These are phyloP conservation scores for Entelurus aequoreus DNA, from an alignment of 2,113 vertebrate species.

Conservation along the genomic window DNA sequence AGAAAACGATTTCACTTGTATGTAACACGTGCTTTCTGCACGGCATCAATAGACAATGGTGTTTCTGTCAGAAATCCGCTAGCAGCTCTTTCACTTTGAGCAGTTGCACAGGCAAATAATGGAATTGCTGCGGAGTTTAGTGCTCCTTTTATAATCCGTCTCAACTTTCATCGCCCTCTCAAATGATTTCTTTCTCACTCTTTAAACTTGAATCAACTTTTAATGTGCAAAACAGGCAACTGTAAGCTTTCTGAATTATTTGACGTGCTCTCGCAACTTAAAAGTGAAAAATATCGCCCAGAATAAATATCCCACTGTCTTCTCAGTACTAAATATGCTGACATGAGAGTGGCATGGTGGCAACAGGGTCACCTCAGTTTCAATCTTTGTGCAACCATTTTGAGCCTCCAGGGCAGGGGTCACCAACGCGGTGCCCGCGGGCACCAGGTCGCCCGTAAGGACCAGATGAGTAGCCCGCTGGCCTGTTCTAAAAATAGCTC, in stretches of 20 bases:
- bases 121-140: not conserved
- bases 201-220: constrained; percentile 13
- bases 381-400: too few species aligned
- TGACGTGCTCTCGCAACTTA: constrained; percentile 1
- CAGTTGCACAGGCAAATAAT: not conserved
- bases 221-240: not conserved
- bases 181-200: constrained; percentile 12
- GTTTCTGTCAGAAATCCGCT: too few species aligned
- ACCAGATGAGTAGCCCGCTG: too few species aligned
- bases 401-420: too few species aligned
- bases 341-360: not conserved
- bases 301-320: not conserved
- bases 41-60: too few species aligned
- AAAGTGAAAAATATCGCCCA: constrained; percentile 1
- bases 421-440: too few species aligned
- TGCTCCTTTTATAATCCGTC: not conserved
- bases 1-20: too few species aligned
- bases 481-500: too few species aligned
- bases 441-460: too few species aligned
- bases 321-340: constrained; percentile 11
- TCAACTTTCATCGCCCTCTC: constrained; percentile 8
- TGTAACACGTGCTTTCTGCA: too few species aligned
- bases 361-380: not conserved
- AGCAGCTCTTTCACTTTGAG: not conserved
- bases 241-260: constrained; percentile 9